Percentiles rank a stretch among this genome's conserved stretches.
Evolutionary conservation across 2,113 vertebrate genomes (phyloP).

Genomic region (Helogale parvula): DNA sequence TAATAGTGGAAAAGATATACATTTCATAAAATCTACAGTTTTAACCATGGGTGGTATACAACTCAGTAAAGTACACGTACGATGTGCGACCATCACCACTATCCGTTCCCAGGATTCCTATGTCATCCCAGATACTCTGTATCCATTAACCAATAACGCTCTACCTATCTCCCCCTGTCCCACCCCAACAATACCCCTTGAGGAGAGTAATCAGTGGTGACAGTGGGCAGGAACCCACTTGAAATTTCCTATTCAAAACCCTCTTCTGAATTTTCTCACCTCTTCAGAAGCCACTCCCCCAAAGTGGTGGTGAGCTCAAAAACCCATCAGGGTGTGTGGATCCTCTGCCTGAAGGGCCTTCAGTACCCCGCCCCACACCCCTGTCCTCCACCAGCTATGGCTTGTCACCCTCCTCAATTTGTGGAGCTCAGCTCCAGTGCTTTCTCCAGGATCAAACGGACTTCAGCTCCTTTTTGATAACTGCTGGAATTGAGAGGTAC

Average conservation of each 20-base stretch:
- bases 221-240: neutral
- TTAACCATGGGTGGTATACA: neutral
- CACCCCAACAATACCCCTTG: neutral
- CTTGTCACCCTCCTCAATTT: neutral
- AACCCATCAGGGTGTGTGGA: neutral
- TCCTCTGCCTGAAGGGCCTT: neutral
- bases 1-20: neutral
- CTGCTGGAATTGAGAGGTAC: constrained; percentile 44
- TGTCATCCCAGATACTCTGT: neutral
- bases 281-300: neutral
- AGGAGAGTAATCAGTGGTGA: neutral
- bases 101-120: neutral
- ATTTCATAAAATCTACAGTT: neutral
- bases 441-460: neutral
- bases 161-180: rapidly evolving
- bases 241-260: constrained; percentile 18
- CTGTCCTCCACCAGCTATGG: neutral
- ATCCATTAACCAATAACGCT: neutral
- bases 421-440: neutral
- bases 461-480: neutral
- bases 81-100: neutral
- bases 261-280: neutral
- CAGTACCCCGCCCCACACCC: neutral
- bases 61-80: neutral
- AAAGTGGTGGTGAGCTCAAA: neutral